A percentile compares a stretch with the other conserved stretches of the same genome.
Conservation (phyloP, 2,888 invertebrate species). For the Parnassius orleans region DNA sequence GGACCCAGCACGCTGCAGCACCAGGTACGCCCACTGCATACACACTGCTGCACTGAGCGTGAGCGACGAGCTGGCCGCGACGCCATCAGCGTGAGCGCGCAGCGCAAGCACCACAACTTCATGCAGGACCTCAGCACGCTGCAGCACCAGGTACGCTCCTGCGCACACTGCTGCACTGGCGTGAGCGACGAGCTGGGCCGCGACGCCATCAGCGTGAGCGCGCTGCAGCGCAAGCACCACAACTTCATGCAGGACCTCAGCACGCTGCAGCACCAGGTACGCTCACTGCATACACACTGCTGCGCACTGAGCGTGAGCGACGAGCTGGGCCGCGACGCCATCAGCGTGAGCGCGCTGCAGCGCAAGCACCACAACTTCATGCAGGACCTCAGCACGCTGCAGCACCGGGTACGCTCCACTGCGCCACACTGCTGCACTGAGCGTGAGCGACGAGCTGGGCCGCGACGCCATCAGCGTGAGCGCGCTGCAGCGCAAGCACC, state of each 20-base stretch:
- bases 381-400: slow-evolving; percentile 96
- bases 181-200: too few relatives aligned
- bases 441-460: slow-evolving; percentile 98
- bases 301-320: too few relatives aligned
- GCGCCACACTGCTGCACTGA: too few relatives aligned
- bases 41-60: too few relatives aligned
- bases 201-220: slow-evolving; percentile 94
- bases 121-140: slow-evolving; percentile 97
- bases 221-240: slow-evolving; percentile 96
- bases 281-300: neutral
- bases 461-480: slow-evolving; percentile 97
- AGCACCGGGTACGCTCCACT: slow-evolving; percentile 85
- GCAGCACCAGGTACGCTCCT: slow-evolving; percentile 85
- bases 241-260: slow-evolving; percentile 98
- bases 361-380: slow-evolving; percentile 98
- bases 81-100: slow-evolving; percentile 97
- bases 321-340: slow-evolving; percentile 85
- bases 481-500: slow-evolving; percentile 59
- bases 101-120: slow-evolving; percentile 98
- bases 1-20: slow-evolving; percentile 95
- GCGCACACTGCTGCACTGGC: too few relatives aligned
- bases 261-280: slow-evolving; percentile 92
- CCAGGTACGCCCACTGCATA: slow-evolving; percentile 82
- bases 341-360: slow-evolving; percentile 97
- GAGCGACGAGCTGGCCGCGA: slow-evolving; percentile 98